Conservation (phyloP, 92 coral and sea anemone genomes). For the Chrysogorgia sp. region DNA sequence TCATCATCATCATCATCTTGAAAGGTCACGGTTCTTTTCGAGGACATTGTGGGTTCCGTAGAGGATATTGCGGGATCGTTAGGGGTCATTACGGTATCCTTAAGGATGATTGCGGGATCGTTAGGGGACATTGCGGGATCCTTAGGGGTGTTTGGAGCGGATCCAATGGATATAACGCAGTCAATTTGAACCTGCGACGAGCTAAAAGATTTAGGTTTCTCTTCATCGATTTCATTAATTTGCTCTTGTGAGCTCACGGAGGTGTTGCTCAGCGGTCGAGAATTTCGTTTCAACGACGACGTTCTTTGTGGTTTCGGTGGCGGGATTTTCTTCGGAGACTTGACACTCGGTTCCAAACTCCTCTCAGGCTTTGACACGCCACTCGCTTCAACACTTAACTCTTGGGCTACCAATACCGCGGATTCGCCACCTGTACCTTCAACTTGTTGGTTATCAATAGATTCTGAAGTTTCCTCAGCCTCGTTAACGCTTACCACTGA, state of each 20-base stretch:
- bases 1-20: background rate
- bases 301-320: conserved; percentile 41
- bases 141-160: too few relatives aligned
- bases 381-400: background rate
- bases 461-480: background rate
- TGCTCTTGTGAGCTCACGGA: background rate
- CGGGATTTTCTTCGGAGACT: conserved; percentile 9
- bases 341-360: background rate
- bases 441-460: background rate
- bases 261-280: background rate
- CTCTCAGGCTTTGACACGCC: background rate
- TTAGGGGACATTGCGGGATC: too few relatives aligned
- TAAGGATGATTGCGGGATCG: too few relatives aligned
- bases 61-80: too few relatives aligned
- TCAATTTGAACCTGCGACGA: too few relatives aligned
- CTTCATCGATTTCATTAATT: background rate
- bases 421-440: background rate
- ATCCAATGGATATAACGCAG: too few relatives aligned
- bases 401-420: background rate
- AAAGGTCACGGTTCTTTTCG: background rate
- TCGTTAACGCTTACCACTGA: too few relatives aligned
- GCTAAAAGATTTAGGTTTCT: too few relatives aligned
- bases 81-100: too few relatives aligned
- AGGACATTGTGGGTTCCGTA: background rate
- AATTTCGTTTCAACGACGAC: conserved; percentile 34